Percentiles rank a stretch among this genome's conserved stretches.
These are phyloP conservation scores for Eidolon dupreanum DNA, from an alignment of 2,797 vertebrate genomes.

Conservation along the genomic window DNA sequence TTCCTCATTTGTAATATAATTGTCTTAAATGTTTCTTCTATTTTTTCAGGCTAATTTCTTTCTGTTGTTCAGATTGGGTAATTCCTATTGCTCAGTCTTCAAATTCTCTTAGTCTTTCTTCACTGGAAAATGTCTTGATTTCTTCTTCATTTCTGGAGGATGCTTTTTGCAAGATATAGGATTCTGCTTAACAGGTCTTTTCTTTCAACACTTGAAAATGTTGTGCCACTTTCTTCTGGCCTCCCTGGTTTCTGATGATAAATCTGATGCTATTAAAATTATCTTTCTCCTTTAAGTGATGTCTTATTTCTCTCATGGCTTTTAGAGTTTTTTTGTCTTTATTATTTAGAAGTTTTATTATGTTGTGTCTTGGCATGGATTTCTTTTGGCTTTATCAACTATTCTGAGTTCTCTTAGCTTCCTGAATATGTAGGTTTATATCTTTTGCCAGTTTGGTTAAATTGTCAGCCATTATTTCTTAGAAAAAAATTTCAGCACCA, in stretches of 20 bases:
- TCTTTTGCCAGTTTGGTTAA: neutral
- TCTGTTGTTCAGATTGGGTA: neutral
- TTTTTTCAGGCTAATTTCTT: neutral
- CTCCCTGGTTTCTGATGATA: neutral
- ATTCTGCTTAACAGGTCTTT: neutral
- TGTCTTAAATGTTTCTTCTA: neutral
- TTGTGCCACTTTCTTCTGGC: neutral
- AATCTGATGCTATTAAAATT: neutral
- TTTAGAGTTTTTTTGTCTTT: neutral
- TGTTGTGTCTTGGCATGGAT: neutral
- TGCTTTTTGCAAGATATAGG: neutral
- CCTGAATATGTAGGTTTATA: neutral
- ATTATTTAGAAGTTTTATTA: neutral
- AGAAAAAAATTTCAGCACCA: neutral
- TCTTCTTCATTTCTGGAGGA: neutral
- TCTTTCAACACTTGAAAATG: neutral
- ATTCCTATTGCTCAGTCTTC: neutral
- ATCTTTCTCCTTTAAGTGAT: neutral
- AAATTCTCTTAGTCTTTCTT: neutral
- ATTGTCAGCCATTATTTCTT: neutral
- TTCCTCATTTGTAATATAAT: neutral
- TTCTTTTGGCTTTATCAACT: neutral
- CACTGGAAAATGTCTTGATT: neutral
- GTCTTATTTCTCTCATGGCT: neutral
- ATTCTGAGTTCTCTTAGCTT: neutral